Evolutionary conservation across 2,797 vertebrate species (phyloP).

Genomic region (Zenarchopterus dispar): DNA sequence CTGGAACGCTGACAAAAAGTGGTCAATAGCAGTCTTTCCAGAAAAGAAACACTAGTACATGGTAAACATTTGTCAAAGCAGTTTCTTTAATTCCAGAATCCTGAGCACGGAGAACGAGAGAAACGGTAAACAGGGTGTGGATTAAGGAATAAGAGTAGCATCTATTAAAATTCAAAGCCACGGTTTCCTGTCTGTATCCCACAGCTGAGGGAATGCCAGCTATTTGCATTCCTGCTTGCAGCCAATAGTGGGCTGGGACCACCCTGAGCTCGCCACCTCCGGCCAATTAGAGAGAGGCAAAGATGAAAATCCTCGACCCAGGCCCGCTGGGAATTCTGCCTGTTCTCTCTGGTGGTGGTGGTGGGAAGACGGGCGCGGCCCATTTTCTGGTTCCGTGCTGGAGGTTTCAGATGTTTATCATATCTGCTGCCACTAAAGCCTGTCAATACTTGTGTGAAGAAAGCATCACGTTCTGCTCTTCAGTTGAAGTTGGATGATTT

Average conservation of each 20-base stretch:
- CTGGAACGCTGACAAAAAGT: no score
- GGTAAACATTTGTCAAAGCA: background rate
- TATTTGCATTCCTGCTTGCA: conserved; percentile 70
- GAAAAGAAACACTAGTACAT: no score
- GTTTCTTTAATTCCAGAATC: background rate
- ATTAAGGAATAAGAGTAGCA: conserved; percentile 45
- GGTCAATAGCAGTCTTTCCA: no score
- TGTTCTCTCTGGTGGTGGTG: conserved; percentile 41
- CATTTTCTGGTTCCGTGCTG: conserved; percentile 49
- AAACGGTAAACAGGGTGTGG: conserved; percentile 55
- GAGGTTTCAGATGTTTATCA: conserved; percentile 72
- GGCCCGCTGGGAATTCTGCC: conserved; percentile 60
- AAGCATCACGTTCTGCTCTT: conserved; percentile 13
- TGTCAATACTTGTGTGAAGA: conserved; percentile 25
- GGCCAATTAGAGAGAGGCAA: conserved; percentile 56
- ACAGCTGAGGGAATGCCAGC: conserved; percentile 67
- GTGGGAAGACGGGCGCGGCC: conserved; percentile 50
- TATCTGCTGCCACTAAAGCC: conserved; percentile 39
- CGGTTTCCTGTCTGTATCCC: conserved; percentile 76
- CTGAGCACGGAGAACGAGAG: background rate
- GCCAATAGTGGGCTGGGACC: conserved; percentile 56
- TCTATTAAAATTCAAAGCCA: conserved; percentile 71
- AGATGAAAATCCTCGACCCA: conserved; percentile 45
- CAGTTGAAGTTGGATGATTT: conserved; percentile 4
- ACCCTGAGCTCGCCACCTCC: conserved; percentile 37